Evolutionary conservation across 2,113 vertebrate genomes (phyloP), one percentile per base, ranked within the genome.

Genomic region (Dromas ardeola): DNA sequence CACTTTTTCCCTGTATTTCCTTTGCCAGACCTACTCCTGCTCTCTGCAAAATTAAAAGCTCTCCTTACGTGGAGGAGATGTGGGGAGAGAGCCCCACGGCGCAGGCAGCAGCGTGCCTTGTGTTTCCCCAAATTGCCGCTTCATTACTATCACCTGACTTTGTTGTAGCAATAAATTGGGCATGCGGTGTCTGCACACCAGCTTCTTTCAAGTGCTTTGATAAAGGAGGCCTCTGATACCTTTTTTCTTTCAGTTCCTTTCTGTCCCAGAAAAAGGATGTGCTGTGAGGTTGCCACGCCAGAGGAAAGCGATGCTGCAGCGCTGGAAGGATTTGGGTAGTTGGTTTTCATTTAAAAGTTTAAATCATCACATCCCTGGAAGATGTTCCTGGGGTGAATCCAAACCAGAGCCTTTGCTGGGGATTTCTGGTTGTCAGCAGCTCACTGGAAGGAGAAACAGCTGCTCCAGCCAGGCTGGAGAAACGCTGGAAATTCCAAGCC

Each of bases 111-210:
- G 7, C 2, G 2, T 25, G 42, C 53, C 20, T 56, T 53, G 61
- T 76, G 49, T 52, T 69, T 67, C 42, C 34, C 11, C 59, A 81
- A 15, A 89, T 66, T 73, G 77, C 62, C 5, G 5, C 76, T 81
- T 87, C 94, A 59, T 95, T n/a, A 15, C 77, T 30, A 59, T 90
- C 79, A 36, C 85, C 34, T 18, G 34, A 47, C 73, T 93, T 88
- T 88, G 91, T 62, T 81, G 81, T 14, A 69, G 86, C 81, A 93
- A 96, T 97, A 94, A 96, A 97, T 96, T 71, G 95, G 50, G 58
- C 38, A 3, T 42, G 66, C 6, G 59, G 65, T 50, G 7, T 70
- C 93, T 83, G 32, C 49, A 81, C 83, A 80, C 73, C 55, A 59
- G 78, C 34, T 67, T 79, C 59, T 96, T 97, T 90, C 92, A 96